Conservation (phyloP, 2,888 invertebrate species). For the Opisthograptis luteolata region DNA sequence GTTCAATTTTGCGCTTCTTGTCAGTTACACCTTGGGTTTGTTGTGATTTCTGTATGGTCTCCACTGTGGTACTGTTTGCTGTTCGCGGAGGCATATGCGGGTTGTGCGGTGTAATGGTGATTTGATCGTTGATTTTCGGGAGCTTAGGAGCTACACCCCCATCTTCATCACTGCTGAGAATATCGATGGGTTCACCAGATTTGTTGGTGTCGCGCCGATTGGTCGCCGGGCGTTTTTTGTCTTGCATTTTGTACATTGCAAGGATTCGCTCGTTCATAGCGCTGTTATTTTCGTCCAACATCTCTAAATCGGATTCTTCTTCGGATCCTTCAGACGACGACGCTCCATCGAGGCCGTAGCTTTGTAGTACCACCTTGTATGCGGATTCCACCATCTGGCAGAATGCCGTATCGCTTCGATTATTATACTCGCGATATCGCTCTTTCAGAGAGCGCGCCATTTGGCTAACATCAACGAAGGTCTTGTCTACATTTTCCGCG, state of each 20-base stretch:
- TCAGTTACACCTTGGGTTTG: slow-evolving; percentile 58
- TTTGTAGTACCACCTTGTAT: slow-evolving; percentile 88
- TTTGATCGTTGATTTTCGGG: slow-evolving; percentile 79
- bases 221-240: slow-evolving; percentile 72
- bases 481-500: slow-evolving; percentile 91
- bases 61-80: slow-evolving; percentile 55
- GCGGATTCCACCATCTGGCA: slow-evolving; percentile 90
- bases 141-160: slow-evolving; percentile 73
- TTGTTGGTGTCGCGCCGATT: slow-evolving; percentile 67
- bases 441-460: slow-evolving; percentile 92
- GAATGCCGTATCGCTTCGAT: slow-evolving; percentile 92
- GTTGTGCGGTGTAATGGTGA: slow-evolving; percentile 78
- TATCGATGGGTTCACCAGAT: slow-evolving; percentile 76
- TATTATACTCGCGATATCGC: slow-evolving; percentile 89
- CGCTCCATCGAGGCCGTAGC: slow-evolving; percentile 86
- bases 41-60: slow-evolving; percentile 51
- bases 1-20: slow-evolving; percentile 71
- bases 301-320: slow-evolving; percentile 87
- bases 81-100: slow-evolving; percentile 69
- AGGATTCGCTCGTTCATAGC: slow-evolving; percentile 86
- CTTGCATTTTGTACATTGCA: slow-evolving; percentile 80
- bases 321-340: slow-evolving; percentile 85
- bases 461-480: slow-evolving; percentile 91
- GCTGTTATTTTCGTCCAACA: slow-evolving; percentile 92
- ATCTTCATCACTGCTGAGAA: slow-evolving; percentile 74